Evolutionary conservation across 2,888 invertebrate genomes (phyloP).

Genomic region (Ormyrus nitidulus): DNA sequence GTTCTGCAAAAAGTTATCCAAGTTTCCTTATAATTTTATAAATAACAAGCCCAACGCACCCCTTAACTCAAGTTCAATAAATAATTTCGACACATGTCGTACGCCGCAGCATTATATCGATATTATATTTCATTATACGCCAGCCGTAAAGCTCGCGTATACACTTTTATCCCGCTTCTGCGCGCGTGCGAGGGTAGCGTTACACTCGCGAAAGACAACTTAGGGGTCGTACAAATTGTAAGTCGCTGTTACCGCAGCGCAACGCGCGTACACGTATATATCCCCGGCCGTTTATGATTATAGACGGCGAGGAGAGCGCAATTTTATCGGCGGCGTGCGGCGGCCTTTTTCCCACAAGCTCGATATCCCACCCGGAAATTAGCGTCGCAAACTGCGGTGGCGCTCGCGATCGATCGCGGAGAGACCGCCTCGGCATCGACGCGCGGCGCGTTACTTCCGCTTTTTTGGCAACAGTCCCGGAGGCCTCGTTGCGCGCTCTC

Average conservation of each 20-base stretch:
- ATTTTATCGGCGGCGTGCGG: slow-evolving; percentile 41
- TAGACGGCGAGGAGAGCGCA: slow-evolving; percentile 22
- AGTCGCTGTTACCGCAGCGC: slow-evolving; percentile 33
- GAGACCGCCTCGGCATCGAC: slow-evolving; percentile 3
- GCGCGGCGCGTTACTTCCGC: slow-evolving; percentile 10
- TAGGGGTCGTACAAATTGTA: slow-evolving; percentile 42
- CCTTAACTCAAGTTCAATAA: too few relatives aligned
- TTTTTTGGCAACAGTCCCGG: neutral
- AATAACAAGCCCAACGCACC: too few relatives aligned
- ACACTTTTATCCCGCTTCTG: slow-evolving; percentile 1
- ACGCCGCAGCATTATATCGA: too few relatives aligned
- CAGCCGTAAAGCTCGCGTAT: neutral
- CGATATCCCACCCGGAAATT: slow-evolving; percentile 18
- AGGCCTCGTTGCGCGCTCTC: too few relatives aligned
- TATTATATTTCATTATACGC: neutral
- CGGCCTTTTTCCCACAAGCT: neutral
- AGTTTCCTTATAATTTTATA: too few relatives aligned
- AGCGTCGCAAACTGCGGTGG: slow-evolving; percentile 28
- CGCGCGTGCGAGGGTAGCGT: too few relatives aligned
- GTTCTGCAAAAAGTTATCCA: too few relatives aligned
- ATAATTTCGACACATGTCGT: too few relatives aligned
- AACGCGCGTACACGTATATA: slow-evolving; percentile 13
- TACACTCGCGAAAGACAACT: neutral
- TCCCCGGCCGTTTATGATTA: slow-evolving; percentile 45
- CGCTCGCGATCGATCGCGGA: slow-evolving; percentile 24